A percentile compares a stretch with the other conserved stretches of the same genome.
These are phyloP conservation scores for Anneissia japonica DNA, from an alignment of 35 echinoderm and acorn worm genomes.

Conservation along the genomic window DNA sequence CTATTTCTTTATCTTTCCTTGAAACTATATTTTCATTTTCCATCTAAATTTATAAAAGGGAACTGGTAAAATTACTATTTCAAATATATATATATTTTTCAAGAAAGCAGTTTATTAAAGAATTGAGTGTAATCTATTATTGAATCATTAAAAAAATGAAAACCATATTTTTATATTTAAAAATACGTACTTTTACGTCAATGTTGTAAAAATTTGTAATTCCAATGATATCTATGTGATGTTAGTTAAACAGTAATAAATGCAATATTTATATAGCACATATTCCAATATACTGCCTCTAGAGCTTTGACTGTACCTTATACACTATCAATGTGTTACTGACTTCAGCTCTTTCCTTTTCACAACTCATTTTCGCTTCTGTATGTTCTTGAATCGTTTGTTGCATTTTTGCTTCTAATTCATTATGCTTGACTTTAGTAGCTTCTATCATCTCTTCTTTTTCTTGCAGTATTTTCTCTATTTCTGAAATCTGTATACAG, in stretches of 20 bases:
- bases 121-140: no score
- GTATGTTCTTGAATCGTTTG: constrained; percentile 62
- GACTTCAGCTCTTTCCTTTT: constrained; percentile 73
- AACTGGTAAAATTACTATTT: neutral
- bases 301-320: constrained; percentile 58
- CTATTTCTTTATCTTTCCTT: constrained; percentile 73
- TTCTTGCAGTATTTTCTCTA: neutral
- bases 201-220: no score
- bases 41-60: constrained; percentile 15
- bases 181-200: no score
- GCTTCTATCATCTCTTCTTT: neutral
- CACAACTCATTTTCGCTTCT: constrained; percentile 62
- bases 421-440: neutral
- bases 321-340: constrained; percentile 72
- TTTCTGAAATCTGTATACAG: neutral
- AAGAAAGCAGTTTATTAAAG: no score
- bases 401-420: constrained; percentile 26
- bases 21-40: constrained; percentile 83
- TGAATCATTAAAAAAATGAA: no score
- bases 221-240: no score
- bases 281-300: no score
- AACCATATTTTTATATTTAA: no score
- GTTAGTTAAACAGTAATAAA: no score
- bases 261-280: no score
- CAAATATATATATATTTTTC: no score